A percentile compares a stretch with the other conserved stretches of the same genome.
These are phyloP conservation scores for Camptogramma bilineatum DNA, from an alignment of 2,888 invertebrate species.

Conservation along the genomic window DNA sequence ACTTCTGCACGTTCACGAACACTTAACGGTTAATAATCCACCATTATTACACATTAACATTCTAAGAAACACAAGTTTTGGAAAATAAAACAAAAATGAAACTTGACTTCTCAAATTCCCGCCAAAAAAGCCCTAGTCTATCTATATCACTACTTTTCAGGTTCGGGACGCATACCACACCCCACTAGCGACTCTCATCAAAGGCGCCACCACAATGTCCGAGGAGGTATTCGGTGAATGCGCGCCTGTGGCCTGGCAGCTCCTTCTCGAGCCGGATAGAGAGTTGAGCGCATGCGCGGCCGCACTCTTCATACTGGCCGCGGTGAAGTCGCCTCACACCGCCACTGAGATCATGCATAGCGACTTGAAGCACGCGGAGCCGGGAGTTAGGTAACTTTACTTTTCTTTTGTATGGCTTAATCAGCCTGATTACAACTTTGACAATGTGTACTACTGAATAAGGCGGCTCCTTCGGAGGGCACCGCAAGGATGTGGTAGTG, in stretches of 20 bases:
- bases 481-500: too few relatives aligned
- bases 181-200: slow-evolving; percentile 93
- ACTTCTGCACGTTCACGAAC: too few relatives aligned
- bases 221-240: slow-evolving; percentile 95
- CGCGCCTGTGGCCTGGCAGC: slow-evolving; percentile 97
- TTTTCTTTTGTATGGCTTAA: too few relatives aligned
- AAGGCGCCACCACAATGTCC: slow-evolving; percentile 94
- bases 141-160: slow-evolving; percentile 49
- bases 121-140: neutral
- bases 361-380: slow-evolving; percentile 93
- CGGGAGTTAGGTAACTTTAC: slow-evolving; percentile 87
- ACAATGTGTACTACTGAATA: too few relatives aligned
- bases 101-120: too few relatives aligned
- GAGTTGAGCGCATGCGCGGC: slow-evolving; percentile 94
- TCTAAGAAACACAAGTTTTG: too few relatives aligned
- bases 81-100: too few relatives aligned
- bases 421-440: too few relatives aligned
- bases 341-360: slow-evolving; percentile 95
- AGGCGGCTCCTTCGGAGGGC: too few relatives aligned
- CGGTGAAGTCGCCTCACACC: slow-evolving; percentile 95
- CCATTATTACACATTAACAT: too few relatives aligned
- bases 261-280: slow-evolving; percentile 96
- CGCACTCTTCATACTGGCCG: slow-evolving; percentile 95
- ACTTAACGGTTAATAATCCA: too few relatives aligned
- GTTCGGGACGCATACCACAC: slow-evolving; percentile 96